Conservation (phyloP, 2,797 vertebrate species). For the Sebastes aleutianus region DNA sequence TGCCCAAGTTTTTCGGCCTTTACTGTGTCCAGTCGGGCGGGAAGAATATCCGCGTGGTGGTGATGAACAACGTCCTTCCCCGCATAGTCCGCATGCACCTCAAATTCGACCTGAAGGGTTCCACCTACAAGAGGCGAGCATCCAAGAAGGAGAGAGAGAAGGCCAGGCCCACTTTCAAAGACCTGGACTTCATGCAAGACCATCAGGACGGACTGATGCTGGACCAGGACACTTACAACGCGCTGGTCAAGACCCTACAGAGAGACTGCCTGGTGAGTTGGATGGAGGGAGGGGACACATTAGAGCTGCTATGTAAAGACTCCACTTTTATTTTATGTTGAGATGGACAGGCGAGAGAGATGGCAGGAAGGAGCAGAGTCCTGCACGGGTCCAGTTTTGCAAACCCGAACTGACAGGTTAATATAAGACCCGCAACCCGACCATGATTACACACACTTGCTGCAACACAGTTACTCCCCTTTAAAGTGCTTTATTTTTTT, state of each 20-base stretch:
- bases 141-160: slow-evolving; percentile 98
- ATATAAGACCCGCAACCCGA: background rate
- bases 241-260: slow-evolving; percentile 93
- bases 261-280: slow-evolving; percentile 94
- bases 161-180: slow-evolving; percentile 93
- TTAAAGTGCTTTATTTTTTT: background rate
- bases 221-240: slow-evolving; percentile 93
- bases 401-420: background rate
- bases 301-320: background rate
- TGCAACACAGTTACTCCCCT: rapidly evolving
- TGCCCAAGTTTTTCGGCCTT: slow-evolving; percentile 98
- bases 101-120: slow-evolving; percentile 97
- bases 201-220: slow-evolving; percentile 91
- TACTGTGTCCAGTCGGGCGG: slow-evolving; percentile 98
- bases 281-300: background rate
- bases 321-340: slow-evolving; percentile 67
- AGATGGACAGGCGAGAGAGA: background rate
- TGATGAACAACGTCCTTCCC: slow-evolving; percentile 98
- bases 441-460: background rate
- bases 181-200: slow-evolving; percentile 98
- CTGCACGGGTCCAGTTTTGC: background rate
- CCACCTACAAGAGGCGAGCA: slow-evolving; percentile 95
- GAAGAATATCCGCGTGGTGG: slow-evolving; percentile 97
- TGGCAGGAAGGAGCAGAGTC: background rate
- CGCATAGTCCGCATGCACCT: slow-evolving; percentile 97